Base-by-base conservation (phyloP, 2,797 vertebrate species). In the Pampus argenteus region DNA sequence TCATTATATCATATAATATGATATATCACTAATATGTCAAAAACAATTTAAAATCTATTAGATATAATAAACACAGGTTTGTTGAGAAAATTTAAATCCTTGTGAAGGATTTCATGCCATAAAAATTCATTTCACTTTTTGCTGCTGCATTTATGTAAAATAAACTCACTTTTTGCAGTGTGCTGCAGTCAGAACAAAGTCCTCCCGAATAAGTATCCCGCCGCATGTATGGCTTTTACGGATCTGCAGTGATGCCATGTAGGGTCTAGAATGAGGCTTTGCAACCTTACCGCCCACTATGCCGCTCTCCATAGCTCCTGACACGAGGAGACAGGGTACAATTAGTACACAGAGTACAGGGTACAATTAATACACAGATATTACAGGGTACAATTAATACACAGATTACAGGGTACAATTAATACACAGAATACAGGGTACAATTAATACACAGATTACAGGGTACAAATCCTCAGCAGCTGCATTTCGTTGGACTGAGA, bases 161-260 rank as follows among this genome's bases (percentile, higher is more conserved):
- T 34, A 13, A 40, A 81, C 80, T 86, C 74, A 93, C 92, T 3
- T 0, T 34, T 45, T 3, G 76, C 93, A 94, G 67, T 95, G 93
- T n/a, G 90, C 91, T 26, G 86, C 72, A 28, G 93, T 93, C 11
- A 94, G 56, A 34, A 94, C 91, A 67, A 91, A 94, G 73, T 94
- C 76, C 4, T 88, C 5, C 7, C 64, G 83, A 45, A 95, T 88
- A 0, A 95, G 92, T 5, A 91, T 66, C 10, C 93, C 94, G 0
- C 93, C 92, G 81, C 94, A 95, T 0, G 0, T 0, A 40, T 94
- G 92, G 0, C 0, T 0, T 6, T 1, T 3, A 2, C 1, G 0
- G 22, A 28, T 0, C 60, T 94, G 92, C 3, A 95, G 74, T 5
- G 94, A 94, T 2, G 72, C 93, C 91, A 94, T 93, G 89, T 93